Percentiles rank a stretch among this genome's conserved stretches.
Conservation (phyloP, 2,888 invertebrate species). For the Monoplex corrugatus region DNA sequence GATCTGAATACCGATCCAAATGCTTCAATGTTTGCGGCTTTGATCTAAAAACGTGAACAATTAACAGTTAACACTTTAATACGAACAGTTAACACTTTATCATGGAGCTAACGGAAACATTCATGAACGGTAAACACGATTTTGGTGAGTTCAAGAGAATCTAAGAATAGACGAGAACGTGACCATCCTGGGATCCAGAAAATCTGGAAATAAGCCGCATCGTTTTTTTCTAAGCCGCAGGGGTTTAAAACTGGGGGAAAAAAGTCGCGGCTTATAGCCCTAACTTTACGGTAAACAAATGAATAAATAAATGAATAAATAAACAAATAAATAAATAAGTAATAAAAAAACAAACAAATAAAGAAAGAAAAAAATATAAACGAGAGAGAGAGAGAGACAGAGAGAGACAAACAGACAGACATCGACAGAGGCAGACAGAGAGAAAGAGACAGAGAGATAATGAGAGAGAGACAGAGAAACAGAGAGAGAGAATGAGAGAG, state of each 20-base stretch:
- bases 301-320: no score
- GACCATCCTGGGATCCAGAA: neutral
- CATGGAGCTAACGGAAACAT: conserved; percentile 5
- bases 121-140: neutral
- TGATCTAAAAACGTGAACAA: conserved; percentile 35
- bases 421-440: no score
- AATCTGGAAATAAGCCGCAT: neutral
- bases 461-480: no score
- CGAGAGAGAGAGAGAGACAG: no score
- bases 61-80: no score
- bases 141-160: neutral
- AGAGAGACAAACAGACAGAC: no score
- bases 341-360: no score
- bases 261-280: conserved; percentile 5
- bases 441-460: no score
- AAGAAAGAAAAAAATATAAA: no score
- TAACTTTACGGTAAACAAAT: conserved; percentile 25
- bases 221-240: neutral
- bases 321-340: no score
- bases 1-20: no score
- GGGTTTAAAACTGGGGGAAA: neutral
- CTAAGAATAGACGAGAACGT: neutral
- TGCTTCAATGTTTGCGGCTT: neutral
- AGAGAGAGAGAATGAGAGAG: no score
- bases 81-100: conserved; percentile 4